Evolutionary conservation across 2,113 vertebrate genomes (phyloP).

Genomic region (Rhipidura dahli): DNA sequence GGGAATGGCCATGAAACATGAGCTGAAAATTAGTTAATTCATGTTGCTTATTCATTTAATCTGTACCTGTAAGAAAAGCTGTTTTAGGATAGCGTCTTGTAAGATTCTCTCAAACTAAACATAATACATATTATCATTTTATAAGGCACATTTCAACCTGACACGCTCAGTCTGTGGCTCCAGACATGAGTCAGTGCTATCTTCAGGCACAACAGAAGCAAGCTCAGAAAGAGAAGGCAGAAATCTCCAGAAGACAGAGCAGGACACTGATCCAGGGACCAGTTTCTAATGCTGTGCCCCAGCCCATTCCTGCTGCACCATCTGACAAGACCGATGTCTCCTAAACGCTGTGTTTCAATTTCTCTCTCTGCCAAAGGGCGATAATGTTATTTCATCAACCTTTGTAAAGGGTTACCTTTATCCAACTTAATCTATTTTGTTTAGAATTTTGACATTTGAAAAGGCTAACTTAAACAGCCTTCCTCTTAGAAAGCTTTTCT

Average conservation of each 20-base stretch:
- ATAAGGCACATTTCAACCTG: not conserved
- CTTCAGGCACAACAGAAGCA: not conserved
- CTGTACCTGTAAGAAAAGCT: not conserved
- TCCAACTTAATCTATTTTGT: not conserved
- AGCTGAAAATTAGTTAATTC: not conserved
- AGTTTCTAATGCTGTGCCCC: not conserved
- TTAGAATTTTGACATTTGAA: slow-evolving; percentile 50
- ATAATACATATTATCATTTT: not conserved
- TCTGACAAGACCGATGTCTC: not conserved
- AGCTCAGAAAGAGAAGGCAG: not conserved
- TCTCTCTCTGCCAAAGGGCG: slow-evolving; percentile 18
- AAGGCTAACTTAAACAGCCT: slow-evolving; percentile 31
- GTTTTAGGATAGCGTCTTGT: not conserved
- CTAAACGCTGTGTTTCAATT: not conserved
- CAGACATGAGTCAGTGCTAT: not conserved
- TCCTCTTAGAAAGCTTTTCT: not conserved
- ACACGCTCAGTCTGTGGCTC: not conserved
- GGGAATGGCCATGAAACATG: not conserved
- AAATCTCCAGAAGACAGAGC: not conserved
- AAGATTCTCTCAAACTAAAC: not conserved
- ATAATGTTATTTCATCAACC: slow-evolving; percentile 45
- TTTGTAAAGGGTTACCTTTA: slow-evolving; percentile 39
- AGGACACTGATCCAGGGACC: not conserved
- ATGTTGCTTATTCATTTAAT: not conserved
- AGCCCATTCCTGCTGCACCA: not conserved